A percentile compares a stretch with the other conserved stretches of the same genome.
Evolutionary conservation across 2,113 vertebrate genomes (phyloP).

Genomic region (Drymodes brunneopygia): DNA sequence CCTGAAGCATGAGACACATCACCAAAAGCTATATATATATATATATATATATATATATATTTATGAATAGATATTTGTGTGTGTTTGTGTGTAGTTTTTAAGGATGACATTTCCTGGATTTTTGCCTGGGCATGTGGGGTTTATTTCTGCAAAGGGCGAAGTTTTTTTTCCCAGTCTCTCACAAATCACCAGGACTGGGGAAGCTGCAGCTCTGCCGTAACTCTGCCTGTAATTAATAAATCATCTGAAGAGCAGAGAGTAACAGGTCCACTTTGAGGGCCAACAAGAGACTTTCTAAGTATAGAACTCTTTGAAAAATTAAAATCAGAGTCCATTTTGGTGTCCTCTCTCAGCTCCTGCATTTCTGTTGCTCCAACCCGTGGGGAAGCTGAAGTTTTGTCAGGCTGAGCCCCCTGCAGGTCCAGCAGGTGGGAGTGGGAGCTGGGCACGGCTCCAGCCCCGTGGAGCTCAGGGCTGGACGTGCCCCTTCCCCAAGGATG

Average conservation of each 20-base stretch:
- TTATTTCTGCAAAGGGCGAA: background rate
- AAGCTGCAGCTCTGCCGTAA: background rate
- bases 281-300: conserved; percentile 27
- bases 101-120: background rate
- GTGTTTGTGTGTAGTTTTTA: background rate
- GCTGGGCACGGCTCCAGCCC: background rate
- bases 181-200: conserved; percentile 12
- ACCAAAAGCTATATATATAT: background rate
- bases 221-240: conserved; percentile 58
- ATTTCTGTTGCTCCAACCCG: background rate
- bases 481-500: background rate
- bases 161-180: background rate
- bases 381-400: background rate
- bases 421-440: background rate
- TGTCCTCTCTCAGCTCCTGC: background rate
- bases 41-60: background rate
- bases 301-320: background rate
- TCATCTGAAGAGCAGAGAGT: conserved; percentile 42
- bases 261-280: conserved; percentile 47
- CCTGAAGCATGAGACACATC: background rate
- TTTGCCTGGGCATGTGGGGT: background rate
- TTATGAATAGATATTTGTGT: background rate
- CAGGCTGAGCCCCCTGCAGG: background rate
- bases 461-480: background rate
- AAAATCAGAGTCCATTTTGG: background rate